A percentile compares a stretch with the other conserved stretches of the same genome.
phyloP scores from a whole-genome alignment of 1,140 invertebrate species.

The Pollicipes pollicipes region DNA sequence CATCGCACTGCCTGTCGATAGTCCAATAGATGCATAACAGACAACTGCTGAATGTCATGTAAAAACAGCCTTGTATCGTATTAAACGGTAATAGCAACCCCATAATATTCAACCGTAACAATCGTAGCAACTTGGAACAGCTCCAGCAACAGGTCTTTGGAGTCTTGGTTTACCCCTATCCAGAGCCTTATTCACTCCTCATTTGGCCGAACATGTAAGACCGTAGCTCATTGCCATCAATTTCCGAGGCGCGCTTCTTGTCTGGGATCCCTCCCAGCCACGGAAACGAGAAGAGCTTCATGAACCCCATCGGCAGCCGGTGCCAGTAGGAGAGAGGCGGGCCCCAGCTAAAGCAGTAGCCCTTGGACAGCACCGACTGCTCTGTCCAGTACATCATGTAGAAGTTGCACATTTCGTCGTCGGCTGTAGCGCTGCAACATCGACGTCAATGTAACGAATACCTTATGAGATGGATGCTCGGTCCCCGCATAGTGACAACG shows the following conservation, averaged over 20 bases:
- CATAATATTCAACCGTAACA: no score
- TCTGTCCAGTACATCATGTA: constrained; percentile 98
- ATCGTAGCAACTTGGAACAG: no score
- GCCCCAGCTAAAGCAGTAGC: constrained; percentile 67
- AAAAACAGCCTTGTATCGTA: no score
- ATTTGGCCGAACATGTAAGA: neutral
- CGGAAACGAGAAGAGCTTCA: neutral
- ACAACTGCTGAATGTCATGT: no score
- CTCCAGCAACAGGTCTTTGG: no score
- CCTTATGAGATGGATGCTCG: no score
- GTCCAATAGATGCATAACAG: no score
- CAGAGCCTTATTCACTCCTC: no score
- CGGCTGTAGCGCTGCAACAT: constrained; percentile 50
- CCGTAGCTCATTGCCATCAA: neutral
- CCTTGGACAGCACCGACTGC: constrained; percentile 49
- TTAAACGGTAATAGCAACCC: no score
- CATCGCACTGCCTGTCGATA: no score
- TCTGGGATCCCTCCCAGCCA: neutral
- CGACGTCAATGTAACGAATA: neutral
- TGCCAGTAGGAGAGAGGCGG: constrained; percentile 29
- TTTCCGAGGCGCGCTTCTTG: neutral
- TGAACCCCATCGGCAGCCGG: constrained; percentile 14
- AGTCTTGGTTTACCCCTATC: no score
- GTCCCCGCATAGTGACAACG: no score
- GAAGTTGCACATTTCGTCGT: constrained; percentile 99